Evolutionary conservation across 2,888 invertebrate species (phyloP).

Genomic region (Meta bourneti): DNA sequence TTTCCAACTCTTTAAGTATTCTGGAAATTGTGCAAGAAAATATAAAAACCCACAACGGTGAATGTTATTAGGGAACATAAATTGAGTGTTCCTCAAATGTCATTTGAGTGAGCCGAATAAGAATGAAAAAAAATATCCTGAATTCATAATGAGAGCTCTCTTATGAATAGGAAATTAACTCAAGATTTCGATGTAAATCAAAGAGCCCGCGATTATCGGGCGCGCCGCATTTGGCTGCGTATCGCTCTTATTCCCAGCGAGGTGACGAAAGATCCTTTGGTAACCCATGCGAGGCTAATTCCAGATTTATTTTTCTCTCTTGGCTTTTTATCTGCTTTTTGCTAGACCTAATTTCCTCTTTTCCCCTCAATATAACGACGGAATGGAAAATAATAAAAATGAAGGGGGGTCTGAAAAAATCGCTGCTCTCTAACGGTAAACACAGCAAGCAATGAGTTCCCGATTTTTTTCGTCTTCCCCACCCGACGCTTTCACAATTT

Average conservation of each 20-base stretch:
- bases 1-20: neutral
- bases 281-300: slow-evolving; percentile 72
- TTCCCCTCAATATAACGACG: slow-evolving; percentile 68
- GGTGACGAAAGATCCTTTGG: slow-evolving; percentile 69
- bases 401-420: slow-evolving; percentile 27
- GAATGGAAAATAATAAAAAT: slow-evolving; percentile 68
- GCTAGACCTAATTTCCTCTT: slow-evolving; percentile 76
- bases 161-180: slow-evolving; percentile 23
- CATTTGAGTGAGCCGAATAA: neutral
- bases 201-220: neutral
- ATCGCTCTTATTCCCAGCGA: slow-evolving; percentile 28
- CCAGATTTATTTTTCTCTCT: slow-evolving; percentile 66
- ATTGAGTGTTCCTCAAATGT: slow-evolving; percentile 29
- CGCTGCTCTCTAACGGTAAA: slow-evolving; percentile 73
- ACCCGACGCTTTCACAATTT: slow-evolving; percentile 25
- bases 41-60: neutral
- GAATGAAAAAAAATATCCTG: neutral
- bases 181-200: neutral
- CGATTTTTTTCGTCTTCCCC: slow-evolving; percentile 30
- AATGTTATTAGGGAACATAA: slow-evolving; percentile 9
- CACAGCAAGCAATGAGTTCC: slow-evolving; percentile 42
- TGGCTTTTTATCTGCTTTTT: slow-evolving; percentile 61
- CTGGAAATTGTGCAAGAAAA: neutral
- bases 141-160: slow-evolving; percentile 45
- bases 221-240: slow-evolving; percentile 35